Evolutionary conservation across 2,888 invertebrate species (phyloP).

Genomic region (Tetramorium bicarinatum): DNA sequence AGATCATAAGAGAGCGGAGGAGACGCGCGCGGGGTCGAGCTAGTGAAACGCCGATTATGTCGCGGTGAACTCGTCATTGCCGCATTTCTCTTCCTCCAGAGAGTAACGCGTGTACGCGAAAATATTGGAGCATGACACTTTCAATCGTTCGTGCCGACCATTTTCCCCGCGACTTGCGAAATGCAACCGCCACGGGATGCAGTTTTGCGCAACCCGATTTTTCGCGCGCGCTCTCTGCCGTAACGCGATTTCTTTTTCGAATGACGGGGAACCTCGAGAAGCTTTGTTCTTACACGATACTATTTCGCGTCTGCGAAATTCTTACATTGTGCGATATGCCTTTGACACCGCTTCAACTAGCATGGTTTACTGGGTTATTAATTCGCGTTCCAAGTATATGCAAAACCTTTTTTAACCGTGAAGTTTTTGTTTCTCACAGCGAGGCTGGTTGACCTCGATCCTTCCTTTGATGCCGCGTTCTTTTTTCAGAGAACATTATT

Average conservation of each 20-base stretch:
- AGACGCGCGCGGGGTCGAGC: not conserved
- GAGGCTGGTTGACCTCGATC: not conserved
- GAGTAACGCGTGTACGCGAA: constrained; percentile 1
- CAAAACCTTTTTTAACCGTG: not conserved
- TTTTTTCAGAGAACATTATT: constrained; percentile 15
- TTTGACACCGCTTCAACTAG: not conserved
- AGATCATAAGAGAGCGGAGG: constrained; percentile 9
- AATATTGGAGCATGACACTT: constrained; percentile 67
- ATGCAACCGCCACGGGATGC: constrained; percentile 52
- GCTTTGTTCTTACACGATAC: not conserved
- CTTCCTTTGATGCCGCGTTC: not conserved
- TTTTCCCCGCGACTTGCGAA: constrained; percentile 46
- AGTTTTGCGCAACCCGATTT: constrained; percentile 53
- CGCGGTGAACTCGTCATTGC: constrained; percentile 37
- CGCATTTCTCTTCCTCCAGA: constrained; percentile 56
- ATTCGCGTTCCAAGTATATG: not conserved
- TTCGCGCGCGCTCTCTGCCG: constrained; percentile 23
- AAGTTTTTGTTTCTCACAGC: not conserved
- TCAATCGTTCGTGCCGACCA: constrained; percentile 25
- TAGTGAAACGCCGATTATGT: constrained; percentile 45
- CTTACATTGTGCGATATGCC: not conserved
- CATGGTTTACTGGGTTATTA: constrained; percentile 10
- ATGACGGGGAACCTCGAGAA: not conserved
- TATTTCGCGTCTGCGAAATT: no score
- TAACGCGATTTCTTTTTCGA: constrained; percentile 6